Conservation (phyloP, 2,113 vertebrate genomes). For the Heliornis fulica region DNA sequence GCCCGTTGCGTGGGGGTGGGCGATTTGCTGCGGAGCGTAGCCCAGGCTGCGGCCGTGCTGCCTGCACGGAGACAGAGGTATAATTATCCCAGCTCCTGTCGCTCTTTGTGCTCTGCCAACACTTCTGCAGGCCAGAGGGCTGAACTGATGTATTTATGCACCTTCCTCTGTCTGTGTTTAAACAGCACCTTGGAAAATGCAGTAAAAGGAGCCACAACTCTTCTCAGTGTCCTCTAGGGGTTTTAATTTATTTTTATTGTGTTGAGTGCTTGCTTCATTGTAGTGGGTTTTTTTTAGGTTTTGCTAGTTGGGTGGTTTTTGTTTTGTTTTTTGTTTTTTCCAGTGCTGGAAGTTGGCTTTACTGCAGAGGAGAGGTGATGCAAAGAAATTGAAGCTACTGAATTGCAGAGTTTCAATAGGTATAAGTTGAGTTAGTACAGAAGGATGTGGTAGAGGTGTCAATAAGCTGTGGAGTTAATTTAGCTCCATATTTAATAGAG, state of each 20-base stretch:
- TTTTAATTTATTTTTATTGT: constrained; percentile 30
- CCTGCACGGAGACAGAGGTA: neutral
- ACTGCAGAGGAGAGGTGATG: constrained; percentile 5
- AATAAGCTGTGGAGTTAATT: neutral
- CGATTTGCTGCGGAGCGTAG: neutral
- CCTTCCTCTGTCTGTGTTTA: constrained; percentile 34
- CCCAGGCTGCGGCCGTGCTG: neutral
- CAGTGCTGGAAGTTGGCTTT: neutral
- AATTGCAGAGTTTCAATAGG: neutral
- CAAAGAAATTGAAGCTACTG: neutral
- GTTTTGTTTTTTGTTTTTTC: neutral
- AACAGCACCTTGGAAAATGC: constrained; percentile 9
- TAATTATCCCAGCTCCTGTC: neutral
- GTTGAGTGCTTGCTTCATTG: constrained; percentile 3
- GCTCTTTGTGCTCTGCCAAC: neutral
- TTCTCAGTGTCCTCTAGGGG: constrained; percentile 24
- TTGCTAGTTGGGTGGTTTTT: neutral
- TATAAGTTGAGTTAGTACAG: neutral
- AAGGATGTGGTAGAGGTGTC: neutral
- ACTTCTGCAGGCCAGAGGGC: neutral
- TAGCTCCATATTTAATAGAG: neutral
- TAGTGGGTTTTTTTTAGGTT: neutral
- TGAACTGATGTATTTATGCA: neutral
- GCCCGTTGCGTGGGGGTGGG: neutral
- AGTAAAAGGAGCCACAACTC: neutral